Evolutionary conservation across 2,113 vertebrate genomes (phyloP).

Genomic region (Ahaetulla prasina): DNA sequence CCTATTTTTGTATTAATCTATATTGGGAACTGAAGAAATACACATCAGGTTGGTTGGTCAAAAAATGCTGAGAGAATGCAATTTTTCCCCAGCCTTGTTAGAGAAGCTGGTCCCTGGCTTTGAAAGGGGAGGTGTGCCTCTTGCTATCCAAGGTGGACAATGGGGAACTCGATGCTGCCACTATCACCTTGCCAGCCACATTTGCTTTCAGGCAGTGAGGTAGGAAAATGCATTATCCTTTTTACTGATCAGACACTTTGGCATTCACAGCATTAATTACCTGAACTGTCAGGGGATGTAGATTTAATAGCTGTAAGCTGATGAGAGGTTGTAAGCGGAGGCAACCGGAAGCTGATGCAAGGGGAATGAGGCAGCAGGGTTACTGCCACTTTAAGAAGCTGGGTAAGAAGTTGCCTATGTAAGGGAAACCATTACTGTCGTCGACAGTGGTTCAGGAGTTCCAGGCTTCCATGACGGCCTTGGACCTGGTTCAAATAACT

Average conservation of each 20-base stretch:
- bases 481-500: no score
- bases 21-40: neutral
- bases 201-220: neutral
- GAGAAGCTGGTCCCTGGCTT: neutral
- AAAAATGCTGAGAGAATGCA: neutral
- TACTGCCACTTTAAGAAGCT: no score
- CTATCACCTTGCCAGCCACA: neutral
- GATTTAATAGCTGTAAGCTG: no score
- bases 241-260: conserved; percentile 36
- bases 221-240: conserved; percentile 22
- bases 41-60: neutral
- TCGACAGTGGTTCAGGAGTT: no score
- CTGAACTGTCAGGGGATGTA: no score
- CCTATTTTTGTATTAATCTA: neutral
- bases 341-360: no score
- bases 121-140: neutral
- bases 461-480: no score
- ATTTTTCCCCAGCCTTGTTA: neutral
- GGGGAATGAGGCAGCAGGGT: no score
- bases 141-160: neutral
- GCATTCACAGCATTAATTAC: conserved; percentile 1
- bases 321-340: no score
- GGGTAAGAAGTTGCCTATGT: no score
- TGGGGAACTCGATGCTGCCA: neutral
- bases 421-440: no score